Conservation (phyloP, 2,888 invertebrate species). For the Ganaspis brasiliensis region DNA sequence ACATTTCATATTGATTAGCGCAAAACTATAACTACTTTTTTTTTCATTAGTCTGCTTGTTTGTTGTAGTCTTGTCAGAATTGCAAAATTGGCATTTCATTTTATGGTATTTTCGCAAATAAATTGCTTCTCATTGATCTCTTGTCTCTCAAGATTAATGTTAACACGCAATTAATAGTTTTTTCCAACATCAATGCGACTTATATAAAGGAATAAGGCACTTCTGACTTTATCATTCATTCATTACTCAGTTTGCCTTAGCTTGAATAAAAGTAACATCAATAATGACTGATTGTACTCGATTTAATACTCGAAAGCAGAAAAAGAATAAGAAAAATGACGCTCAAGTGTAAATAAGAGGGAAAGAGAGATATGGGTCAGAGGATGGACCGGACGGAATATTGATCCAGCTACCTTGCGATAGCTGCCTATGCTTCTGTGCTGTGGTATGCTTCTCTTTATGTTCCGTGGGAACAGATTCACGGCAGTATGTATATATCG, state of each 20-base stretch:
- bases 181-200: not conserved
- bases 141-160: not conserved
- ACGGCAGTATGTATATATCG: not conserved
- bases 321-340: slow-evolving; percentile 39
- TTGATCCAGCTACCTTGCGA: slow-evolving; percentile 76
- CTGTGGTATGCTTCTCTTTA: slow-evolving; percentile 62
- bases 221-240: slow-evolving; percentile 1
- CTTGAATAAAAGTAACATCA: not conserved
- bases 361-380: slow-evolving; percentile 78
- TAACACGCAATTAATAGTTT: not conserved
- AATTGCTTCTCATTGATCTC: not conserved
- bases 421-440: slow-evolving; percentile 73
- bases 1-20: slow-evolving; percentile 11
- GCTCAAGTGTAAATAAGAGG: slow-evolving; percentile 65
- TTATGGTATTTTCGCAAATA: not conserved
- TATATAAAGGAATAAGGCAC: not conserved
- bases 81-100: not conserved
- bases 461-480: slow-evolving; percentile 59
- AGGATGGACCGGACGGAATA: slow-evolving; percentile 80
- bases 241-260: not conserved
- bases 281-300: not conserved
- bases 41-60: not conserved
- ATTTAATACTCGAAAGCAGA: not conserved
- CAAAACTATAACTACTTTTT: slow-evolving; percentile 9
- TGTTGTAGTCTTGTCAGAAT: not conserved